Evolutionary conservation across 2,797 vertebrate genomes (phyloP).

Genomic region (Tokudaia tokunoshimensis): DNA sequence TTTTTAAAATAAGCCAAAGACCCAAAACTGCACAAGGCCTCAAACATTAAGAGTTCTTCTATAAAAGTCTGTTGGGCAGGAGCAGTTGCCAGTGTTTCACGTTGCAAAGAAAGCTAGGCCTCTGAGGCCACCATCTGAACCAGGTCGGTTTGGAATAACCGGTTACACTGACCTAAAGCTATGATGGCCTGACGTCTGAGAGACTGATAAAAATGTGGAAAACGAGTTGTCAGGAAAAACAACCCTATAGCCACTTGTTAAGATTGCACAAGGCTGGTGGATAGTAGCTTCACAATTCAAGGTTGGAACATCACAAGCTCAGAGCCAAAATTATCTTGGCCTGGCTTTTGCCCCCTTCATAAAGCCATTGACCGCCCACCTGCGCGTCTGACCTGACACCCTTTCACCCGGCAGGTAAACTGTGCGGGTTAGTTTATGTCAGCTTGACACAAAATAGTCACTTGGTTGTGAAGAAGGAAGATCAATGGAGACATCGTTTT

Average conservation of each 20-base stretch:
- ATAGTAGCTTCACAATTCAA: not conserved
- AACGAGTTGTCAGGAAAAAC: not conserved
- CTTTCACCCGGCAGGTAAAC: not conserved
- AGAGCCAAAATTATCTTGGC: not conserved
- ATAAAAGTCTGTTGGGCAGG: not conserved
- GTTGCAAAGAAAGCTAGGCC: not conserved
- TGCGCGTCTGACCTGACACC: not conserved
- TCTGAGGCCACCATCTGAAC: not conserved
- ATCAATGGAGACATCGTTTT: not conserved
- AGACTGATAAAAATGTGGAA: not conserved
- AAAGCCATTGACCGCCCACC: not conserved
- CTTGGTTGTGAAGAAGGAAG: not conserved
- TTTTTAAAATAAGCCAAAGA: not conserved
- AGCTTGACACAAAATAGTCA: not conserved
- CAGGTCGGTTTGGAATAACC: not conserved
- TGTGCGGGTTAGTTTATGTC: not conserved
- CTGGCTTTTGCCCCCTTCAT: not conserved
- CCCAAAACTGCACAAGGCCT: not conserved
- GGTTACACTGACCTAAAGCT: not conserved
- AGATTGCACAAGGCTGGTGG: not conserved
- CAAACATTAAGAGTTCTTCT: not conserved
- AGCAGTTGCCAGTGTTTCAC: not conserved
- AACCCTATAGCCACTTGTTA: not conserved
- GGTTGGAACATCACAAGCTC: not conserved
- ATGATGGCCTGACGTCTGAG: not conserved